These are phyloP conservation scores for Dermochelys coriacea DNA, from an alignment of 2,797 vertebrate genomes.

Conservation along the genomic window DNA sequence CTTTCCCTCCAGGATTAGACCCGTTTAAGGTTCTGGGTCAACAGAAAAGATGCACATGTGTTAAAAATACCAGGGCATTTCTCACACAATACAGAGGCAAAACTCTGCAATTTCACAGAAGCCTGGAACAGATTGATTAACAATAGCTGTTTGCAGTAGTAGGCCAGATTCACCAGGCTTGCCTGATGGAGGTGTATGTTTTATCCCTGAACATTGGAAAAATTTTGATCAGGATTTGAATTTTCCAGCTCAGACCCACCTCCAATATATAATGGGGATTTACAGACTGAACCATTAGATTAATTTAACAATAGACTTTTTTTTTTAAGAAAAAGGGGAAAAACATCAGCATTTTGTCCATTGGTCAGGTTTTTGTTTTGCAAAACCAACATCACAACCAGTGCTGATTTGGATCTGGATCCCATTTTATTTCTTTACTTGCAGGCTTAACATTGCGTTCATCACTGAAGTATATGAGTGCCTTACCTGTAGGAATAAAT, in stretches of 20 bases:
- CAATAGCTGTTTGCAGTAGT: neutral
- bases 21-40: neutral
- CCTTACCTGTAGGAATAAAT: slow-evolving; percentile 12
- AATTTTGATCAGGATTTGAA: neutral
- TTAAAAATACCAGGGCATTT: neutral
- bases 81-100: fast-evolving
- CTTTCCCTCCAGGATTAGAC: neutral
- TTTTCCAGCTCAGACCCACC: neutral
- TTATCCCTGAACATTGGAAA: neutral
- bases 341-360: slow-evolving; percentile 66
- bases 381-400: slow-evolving; percentile 69
- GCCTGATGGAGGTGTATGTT: neutral
- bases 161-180: neutral
- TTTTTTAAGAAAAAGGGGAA: slow-evolving; percentile 66
- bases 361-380: slow-evolving; percentile 62
- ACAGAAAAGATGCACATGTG: neutral
- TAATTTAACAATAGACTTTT: slow-evolving; percentile 55
- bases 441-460: slow-evolving; percentile 65
- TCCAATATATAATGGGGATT: slow-evolving; percentile 6
- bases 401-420: slow-evolving; percentile 42
- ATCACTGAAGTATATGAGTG: slow-evolving; percentile 45
- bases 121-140: neutral
- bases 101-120: neutral
- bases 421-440: slow-evolving; percentile 67
- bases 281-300: slow-evolving; percentile 16